Percentiles rank a stretch among this genome's conserved stretches.
These are phyloP conservation scores for Drosophila suboccidentalis DNA, from an alignment of 2,888 invertebrate genomes.

Conservation along the genomic window DNA sequence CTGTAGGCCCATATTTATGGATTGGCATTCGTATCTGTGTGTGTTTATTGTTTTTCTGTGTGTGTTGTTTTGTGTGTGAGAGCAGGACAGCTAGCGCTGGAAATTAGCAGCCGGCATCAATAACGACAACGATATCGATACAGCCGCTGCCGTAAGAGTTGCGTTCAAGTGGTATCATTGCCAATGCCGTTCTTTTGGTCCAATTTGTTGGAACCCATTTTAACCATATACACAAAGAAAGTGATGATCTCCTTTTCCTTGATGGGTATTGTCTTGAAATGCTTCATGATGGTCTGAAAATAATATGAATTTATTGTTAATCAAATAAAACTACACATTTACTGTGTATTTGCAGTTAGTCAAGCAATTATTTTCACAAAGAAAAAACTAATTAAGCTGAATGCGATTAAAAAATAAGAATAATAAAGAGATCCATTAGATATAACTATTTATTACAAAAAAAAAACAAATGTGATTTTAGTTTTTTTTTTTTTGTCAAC, in stretches of 20 bases:
- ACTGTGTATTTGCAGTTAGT: neutral
- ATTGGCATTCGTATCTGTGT: slow-evolving; percentile 4
- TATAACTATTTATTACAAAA: neutral
- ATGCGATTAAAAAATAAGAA: neutral
- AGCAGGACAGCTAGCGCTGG: slow-evolving; percentile 38
- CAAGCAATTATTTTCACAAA: neutral
- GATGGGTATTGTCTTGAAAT: slow-evolving; percentile 97
- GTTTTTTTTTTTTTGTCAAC: neutral
- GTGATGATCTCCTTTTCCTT: slow-evolving; percentile 97
- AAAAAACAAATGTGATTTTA: neutral
- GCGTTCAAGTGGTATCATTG: slow-evolving; percentile 82
- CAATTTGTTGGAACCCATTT: slow-evolving; percentile 89
- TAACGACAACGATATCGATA: slow-evolving; percentile 32
- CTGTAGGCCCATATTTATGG: slow-evolving; percentile 29
- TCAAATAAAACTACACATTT: neutral
- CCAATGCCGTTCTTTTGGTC: slow-evolving; percentile 85
- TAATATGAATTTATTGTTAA: neutral
- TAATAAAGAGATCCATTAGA: too few species aligned
- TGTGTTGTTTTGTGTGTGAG: slow-evolving; percentile 11
- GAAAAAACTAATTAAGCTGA: neutral
- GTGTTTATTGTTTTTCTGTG: slow-evolving; percentile 1
- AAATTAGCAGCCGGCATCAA: slow-evolving; percentile 37
- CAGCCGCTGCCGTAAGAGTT: slow-evolving; percentile 32
- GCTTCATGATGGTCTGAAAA: slow-evolving; percentile 94
- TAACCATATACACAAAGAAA: slow-evolving; percentile 98